Conservation (phyloP, 2,888 invertebrate species). For the Dusona sp. region DNA sequence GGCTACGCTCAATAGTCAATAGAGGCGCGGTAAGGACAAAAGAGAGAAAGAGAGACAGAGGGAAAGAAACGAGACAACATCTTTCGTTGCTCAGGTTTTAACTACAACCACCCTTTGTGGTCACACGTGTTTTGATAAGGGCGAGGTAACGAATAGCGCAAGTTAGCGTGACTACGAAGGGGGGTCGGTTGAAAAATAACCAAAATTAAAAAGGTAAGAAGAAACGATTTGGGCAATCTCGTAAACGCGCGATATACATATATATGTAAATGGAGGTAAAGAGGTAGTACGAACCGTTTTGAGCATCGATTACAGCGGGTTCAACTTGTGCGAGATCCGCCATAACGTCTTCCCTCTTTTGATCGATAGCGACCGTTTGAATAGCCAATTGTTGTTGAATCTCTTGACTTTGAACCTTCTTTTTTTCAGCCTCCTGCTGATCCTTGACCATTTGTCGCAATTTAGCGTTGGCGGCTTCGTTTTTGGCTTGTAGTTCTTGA, state of each 20-base stretch:
- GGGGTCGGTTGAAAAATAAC: too few relatives aligned
- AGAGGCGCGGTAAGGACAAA: conserved; percentile 41
- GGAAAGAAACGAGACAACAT: conserved; percentile 27
- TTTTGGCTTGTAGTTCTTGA: conserved; percentile 97
- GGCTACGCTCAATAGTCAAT: conserved; percentile 86
- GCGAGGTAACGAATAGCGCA: too few relatives aligned
- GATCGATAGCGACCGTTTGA: conserved; percentile 96
- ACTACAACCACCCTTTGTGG: not conserved
- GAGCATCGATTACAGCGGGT: conserved; percentile 99
- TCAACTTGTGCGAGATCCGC: conserved; percentile 98
- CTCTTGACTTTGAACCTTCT: conserved; percentile 99
- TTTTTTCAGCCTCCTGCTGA: conserved; percentile 99
- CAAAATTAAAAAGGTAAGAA: too few relatives aligned
- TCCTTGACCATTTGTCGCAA: conserved; percentile 99
- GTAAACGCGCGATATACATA: too few relatives aligned
- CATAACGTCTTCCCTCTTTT: conserved; percentile 97
- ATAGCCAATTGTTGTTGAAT: conserved; percentile 93
- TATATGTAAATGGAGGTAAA: too few relatives aligned
- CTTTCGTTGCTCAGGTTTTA: not conserved
- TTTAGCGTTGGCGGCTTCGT: conserved; percentile 99
- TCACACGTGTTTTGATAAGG: too few relatives aligned
- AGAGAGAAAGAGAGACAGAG: not conserved
- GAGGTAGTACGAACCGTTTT: conserved; percentile 90
- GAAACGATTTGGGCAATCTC: too few relatives aligned
- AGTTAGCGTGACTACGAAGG: too few relatives aligned